Percentiles rank a stretch among this genome's conserved stretches.
Evolutionary conservation across 1,140 invertebrate species (phyloP).

Genomic region (Triops longicaudatus): DNA sequence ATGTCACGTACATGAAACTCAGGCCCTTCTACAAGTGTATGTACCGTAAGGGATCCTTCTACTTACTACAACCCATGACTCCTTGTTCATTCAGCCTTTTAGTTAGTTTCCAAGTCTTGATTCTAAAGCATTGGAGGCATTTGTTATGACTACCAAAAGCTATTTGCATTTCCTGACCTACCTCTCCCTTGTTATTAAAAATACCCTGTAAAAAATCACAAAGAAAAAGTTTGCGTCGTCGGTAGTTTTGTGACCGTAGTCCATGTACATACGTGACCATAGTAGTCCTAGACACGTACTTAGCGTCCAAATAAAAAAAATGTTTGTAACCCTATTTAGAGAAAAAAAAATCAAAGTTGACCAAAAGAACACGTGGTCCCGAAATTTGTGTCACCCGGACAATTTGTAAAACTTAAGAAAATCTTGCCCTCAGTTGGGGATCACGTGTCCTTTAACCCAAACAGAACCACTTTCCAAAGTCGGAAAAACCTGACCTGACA

Average conservation of each 20-base stretch:
- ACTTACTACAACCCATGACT: not conserved
- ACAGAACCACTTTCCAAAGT: not conserved
- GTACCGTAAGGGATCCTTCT: constrained; percentile 21
- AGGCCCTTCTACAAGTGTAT: constrained; percentile 29
- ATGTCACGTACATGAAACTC: constrained; percentile 29
- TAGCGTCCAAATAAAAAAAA: not conserved
- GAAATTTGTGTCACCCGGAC: not conserved
- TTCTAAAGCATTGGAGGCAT: not conserved
- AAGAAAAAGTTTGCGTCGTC: not conserved
- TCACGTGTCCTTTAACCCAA: not conserved
- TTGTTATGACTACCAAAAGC: not conserved
- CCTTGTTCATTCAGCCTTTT: not conserved
- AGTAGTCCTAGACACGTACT: not conserved
- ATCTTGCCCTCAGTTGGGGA: not conserved
- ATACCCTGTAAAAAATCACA: not conserved
- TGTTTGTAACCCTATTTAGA: not conserved
- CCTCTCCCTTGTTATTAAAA: not conserved
- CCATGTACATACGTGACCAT: not conserved
- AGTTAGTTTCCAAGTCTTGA: not conserved
- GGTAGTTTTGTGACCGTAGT: not conserved
- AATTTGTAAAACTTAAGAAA: not conserved
- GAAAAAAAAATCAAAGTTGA: not conserved
- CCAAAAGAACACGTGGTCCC: not conserved
- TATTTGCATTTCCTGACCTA: not conserved
- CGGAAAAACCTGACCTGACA: not conserved